Conservation (phyloP, 2,888 invertebrate genomes). For the Heliconius sara region DNA sequence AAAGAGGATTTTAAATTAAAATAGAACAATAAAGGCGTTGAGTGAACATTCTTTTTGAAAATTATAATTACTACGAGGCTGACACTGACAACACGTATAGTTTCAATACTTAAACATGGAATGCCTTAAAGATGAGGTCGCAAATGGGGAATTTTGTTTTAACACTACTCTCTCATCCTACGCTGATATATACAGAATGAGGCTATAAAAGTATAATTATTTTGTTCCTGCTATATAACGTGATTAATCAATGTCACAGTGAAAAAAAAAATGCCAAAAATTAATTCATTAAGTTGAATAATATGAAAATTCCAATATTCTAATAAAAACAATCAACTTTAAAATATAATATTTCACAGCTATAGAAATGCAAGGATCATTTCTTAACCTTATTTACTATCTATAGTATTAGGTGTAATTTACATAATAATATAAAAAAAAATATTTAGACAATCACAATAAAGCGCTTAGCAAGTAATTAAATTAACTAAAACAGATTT, state of each 20-base stretch:
- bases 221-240: background rate
- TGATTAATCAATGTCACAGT: background rate
- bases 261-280: background rate
- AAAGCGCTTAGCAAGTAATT: constrained; percentile 30
- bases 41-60: background rate
- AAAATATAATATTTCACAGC: constrained; percentile 17
- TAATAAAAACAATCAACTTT: constrained; percentile 10
- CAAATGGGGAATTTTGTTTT: too few relatives aligned
- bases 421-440: constrained; percentile 6
- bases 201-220: background rate
- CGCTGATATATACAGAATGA: too few relatives aligned
- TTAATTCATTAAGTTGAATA: background rate
- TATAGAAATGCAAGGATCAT: constrained; percentile 19
- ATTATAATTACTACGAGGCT: background rate
- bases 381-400: constrained; percentile 14
- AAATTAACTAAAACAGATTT: constrained; percentile 15
- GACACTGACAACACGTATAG: background rate
- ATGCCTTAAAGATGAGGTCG: too few relatives aligned
- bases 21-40: background rate
- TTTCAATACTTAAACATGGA: too few relatives aligned
- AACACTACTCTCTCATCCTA: too few relatives aligned
- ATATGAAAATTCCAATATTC: background rate
- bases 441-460: constrained; percentile 30
- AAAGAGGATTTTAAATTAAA: background rate
- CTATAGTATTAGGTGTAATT: background rate